Evolutionary conservation across 2,797 vertebrate species (phyloP).

Genomic region (Pelodytes ibericus): DNA sequence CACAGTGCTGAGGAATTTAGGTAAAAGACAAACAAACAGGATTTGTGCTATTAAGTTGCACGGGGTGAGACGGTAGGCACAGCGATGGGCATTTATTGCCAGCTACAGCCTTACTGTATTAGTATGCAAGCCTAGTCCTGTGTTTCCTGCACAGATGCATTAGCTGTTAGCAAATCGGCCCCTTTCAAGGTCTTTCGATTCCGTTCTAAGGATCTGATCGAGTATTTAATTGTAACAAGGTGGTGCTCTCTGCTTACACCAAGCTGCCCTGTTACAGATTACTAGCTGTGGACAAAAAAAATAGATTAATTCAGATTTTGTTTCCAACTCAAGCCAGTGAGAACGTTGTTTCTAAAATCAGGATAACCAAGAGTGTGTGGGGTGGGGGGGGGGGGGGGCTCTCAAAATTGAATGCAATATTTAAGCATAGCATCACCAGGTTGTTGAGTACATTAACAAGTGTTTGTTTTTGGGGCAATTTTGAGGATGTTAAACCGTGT

Average conservation of each 20-base stretch:
- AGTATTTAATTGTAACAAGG: slow-evolving; percentile 21
- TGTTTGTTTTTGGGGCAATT: no score
- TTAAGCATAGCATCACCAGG: no score
- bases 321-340: neutral
- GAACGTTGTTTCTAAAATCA: no score
- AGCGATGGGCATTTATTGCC: slow-evolving; percentile 27
- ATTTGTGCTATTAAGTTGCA: slow-evolving; percentile 21
- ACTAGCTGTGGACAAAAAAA: slow-evolving; percentile 4
- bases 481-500: no score
- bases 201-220: slow-evolving; percentile 27
- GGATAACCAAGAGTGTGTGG: no score
- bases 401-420: no score
- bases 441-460: no score
- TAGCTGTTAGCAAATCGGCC: slow-evolving; percentile 40
- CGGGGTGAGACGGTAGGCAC: slow-evolving; percentile 25
- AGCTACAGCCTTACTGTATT: slow-evolving; percentile 36
- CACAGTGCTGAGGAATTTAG: neutral
- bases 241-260: neutral
- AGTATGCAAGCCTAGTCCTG: slow-evolving; percentile 42
- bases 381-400: no score
- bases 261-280: slow-evolving; percentile 10
- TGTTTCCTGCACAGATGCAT: slow-evolving; percentile 49
- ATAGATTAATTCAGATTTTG: neutral
- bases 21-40: slow-evolving; percentile 2
- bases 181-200: slow-evolving; percentile 22